These are phyloP conservation scores for Pteropus rufus DNA, from an alignment of 2,797 vertebrate species.

Conservation along the genomic window DNA sequence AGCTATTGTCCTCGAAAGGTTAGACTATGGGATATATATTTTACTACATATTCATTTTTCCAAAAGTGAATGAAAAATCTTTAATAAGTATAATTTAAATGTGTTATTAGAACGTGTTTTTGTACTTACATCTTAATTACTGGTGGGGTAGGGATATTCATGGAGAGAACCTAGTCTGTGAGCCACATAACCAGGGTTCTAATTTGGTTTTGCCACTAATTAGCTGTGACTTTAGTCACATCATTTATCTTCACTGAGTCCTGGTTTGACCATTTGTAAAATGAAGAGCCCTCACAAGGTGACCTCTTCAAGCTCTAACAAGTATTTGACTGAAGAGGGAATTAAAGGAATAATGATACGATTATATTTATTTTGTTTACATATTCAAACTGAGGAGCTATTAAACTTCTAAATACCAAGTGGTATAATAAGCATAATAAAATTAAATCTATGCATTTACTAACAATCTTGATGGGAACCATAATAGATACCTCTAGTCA, in stretches of 20 bases:
- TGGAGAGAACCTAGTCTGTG: not conserved
- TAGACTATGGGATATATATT: not conserved
- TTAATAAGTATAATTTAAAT: not conserved
- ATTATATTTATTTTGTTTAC: not conserved
- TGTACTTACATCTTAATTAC: not conserved
- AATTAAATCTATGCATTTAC: not conserved
- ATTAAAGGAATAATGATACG: not conserved
- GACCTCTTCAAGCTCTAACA: constrained; percentile 2
- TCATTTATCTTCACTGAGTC: not conserved
- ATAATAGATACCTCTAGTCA: not conserved
- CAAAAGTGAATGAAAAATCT: not conserved
- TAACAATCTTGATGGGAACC: constrained; percentile 5
- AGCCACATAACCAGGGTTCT: not conserved
- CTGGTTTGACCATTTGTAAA: constrained; percentile 16
- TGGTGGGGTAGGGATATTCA: not conserved
- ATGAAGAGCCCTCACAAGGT: not conserved
- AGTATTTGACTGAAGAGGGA: not conserved
- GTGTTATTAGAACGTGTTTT: not conserved
- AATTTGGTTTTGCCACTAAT: not conserved
- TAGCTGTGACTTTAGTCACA: not conserved
- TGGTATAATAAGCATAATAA: not conserved
- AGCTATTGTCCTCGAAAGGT: not conserved
- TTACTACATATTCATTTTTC: not conserved
- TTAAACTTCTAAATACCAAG: constrained; percentile 20
- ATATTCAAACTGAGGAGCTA: constrained; percentile 36